Evolutionary conservation across 2,113 vertebrate species (phyloP).

Genomic region (Axis porcinus): DNA sequence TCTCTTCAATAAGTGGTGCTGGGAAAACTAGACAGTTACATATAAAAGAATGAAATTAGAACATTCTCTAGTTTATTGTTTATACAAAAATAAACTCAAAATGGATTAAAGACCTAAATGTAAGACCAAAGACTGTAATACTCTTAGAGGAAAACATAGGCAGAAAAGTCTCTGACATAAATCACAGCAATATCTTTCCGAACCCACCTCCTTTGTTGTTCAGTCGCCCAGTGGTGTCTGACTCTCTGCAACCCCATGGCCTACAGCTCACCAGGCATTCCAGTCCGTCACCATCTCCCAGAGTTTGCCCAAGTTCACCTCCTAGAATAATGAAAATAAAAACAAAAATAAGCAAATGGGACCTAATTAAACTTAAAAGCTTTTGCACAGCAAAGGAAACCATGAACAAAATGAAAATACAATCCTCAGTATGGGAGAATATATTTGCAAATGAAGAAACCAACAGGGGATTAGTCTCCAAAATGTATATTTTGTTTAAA

Average conservation of each 20-base stretch:
- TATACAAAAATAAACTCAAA: neutral
- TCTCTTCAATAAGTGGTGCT: neutral
- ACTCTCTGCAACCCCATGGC: neutral
- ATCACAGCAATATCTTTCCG: neutral
- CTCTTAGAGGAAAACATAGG: neutral
- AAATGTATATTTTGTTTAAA: neutral
- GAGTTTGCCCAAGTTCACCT: neutral
- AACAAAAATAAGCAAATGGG: neutral
- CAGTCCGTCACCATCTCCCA: neutral
- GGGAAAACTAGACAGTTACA: neutral
- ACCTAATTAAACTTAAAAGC: neutral
- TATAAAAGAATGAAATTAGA: neutral
- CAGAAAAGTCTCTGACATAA: neutral
- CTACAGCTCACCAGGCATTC: neutral
- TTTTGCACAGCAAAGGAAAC: neutral
- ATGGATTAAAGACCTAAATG: neutral
- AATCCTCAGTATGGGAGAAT: neutral
- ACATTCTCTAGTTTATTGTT: neutral
- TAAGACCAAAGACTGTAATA: neutral
- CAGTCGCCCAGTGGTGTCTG: neutral
- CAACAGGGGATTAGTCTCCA: neutral
- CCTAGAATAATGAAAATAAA: neutral
- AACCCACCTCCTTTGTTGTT: neutral
- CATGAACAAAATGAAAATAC: neutral
- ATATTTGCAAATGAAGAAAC: neutral